A percentile compares a stretch with the other conserved stretches of the same genome.
Conservation (phyloP, 2,888 invertebrate species). For the Cryptus armator region DNA sequence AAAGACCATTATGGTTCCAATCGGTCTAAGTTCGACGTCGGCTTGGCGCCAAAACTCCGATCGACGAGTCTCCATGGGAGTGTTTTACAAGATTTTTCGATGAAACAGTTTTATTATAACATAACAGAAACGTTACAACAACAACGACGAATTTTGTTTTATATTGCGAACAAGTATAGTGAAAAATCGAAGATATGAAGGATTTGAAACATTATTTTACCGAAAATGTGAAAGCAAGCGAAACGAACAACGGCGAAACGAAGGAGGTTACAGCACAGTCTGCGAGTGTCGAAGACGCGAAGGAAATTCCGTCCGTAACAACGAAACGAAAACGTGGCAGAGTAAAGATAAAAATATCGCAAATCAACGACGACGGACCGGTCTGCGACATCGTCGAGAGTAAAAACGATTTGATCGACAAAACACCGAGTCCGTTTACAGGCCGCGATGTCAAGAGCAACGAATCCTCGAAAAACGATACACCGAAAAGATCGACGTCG, state of each 20-base stretch:
- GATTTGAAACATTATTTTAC: slow-evolving; percentile 79
- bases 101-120: not conserved
- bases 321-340: slow-evolving; percentile 72
- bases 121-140: not conserved
- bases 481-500: slow-evolving; percentile 65
- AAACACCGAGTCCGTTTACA: slow-evolving; percentile 76
- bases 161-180: not conserved
- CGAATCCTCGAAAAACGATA: slow-evolving; percentile 49
- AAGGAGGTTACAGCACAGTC: slow-evolving; percentile 63
- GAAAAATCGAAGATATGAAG: slow-evolving; percentile 74
- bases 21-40: not conserved
- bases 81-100: not conserved
- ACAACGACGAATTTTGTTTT: too few species aligned
- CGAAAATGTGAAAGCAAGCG: slow-evolving; percentile 71
- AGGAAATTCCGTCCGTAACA: not conserved
- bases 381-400: slow-evolving; percentile 76
- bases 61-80: slow-evolving; percentile 9
- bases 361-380: slow-evolving; percentile 60
- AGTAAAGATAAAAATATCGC: slow-evolving; percentile 77
- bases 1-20: too few species aligned
- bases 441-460: slow-evolving; percentile 19
- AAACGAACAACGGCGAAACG: slow-evolving; percentile 45
- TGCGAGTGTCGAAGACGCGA: slow-evolving; percentile 23
- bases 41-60: slow-evolving; percentile 69
- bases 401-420: slow-evolving; percentile 75